phyloP scores from a whole-genome alignment of 2,888 invertebrate genomes.

The Tetrapedia diversipes region DNA sequence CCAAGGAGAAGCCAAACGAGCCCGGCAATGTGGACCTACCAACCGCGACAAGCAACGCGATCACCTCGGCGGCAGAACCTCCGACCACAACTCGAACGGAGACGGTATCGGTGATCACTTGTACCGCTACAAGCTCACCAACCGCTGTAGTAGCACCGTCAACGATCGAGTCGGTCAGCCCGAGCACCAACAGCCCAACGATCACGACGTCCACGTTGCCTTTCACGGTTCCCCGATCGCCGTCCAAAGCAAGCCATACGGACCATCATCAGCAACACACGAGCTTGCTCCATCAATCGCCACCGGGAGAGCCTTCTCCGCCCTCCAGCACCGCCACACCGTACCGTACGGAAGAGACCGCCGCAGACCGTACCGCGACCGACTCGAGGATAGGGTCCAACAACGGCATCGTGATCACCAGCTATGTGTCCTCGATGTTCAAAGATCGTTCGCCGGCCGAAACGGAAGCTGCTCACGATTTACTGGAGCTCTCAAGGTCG shows the following conservation, averaged over 20 bases:
- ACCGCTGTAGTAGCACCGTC: not conserved
- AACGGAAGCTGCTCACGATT: slow-evolving; percentile 94
- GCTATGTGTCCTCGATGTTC: slow-evolving; percentile 71
- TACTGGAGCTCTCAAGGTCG: slow-evolving; percentile 90
- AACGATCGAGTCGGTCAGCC: slow-evolving; percentile 21
- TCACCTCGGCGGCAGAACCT: slow-evolving; percentile 9
- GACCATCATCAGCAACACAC: slow-evolving; percentile 21
- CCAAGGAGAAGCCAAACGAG: slow-evolving; percentile 36
- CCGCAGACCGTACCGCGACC: not conserved
- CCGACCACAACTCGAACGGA: slow-evolving; percentile 37
- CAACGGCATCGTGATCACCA: slow-evolving; percentile 58
- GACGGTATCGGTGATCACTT: slow-evolving; percentile 45
- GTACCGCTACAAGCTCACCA: slow-evolving; percentile 20
- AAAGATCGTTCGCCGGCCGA: slow-evolving; percentile 87
- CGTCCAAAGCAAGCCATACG: slow-evolving; percentile 20
- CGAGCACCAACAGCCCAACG: slow-evolving; percentile 25
- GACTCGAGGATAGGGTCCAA: slow-evolving; percentile 45
- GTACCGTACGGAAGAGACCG: slow-evolving; percentile 46
- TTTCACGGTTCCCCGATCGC: slow-evolving; percentile 33
- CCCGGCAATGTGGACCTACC: slow-evolving; percentile 18
- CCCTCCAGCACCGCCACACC: slow-evolving; percentile 45
- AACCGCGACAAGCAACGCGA: slow-evolving; percentile 8
- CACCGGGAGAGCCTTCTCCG: slow-evolving; percentile 47
- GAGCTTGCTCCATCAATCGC: slow-evolving; percentile 42
- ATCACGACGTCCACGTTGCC: slow-evolving; percentile 27